Conservation (phyloP, 92 coral and sea anemone genomes). For the Zoanthus solanderi region DNA sequence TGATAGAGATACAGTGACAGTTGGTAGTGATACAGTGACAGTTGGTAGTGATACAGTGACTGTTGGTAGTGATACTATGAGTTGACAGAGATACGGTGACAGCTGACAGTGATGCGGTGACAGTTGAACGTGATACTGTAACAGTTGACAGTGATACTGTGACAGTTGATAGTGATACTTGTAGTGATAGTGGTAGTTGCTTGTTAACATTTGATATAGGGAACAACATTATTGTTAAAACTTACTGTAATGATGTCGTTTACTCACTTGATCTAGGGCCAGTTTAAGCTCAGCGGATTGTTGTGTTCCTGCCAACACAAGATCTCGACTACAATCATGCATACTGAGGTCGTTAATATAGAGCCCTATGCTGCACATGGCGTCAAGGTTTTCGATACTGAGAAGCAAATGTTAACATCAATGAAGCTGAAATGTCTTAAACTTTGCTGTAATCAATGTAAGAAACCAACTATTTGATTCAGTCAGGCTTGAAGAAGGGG, state of each 20-base stretch:
- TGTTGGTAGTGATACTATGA: no score
- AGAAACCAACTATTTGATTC: no score
- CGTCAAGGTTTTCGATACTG: conserved; percentile 86
- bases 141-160: no score
- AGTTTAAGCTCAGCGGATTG: conserved; percentile 89
- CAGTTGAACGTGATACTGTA: no score
- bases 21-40: no score
- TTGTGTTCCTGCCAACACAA: conserved; percentile 88
- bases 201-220: not conserved
- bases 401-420: not conserved
- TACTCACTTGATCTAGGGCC: conserved; percentile 85
- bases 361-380: conserved; percentile 79
- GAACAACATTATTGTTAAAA: not conserved
- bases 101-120: no score
- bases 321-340: conserved; percentile 88
- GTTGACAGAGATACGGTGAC: no score
- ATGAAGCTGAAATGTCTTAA: not conserved
- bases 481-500: no score
- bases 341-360: conserved; percentile 87
- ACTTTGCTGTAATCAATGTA: no score
- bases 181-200: no score
- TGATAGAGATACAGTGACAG: no score
- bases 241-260: not conserved
- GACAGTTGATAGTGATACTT: no score
- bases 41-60: not conserved